Evolutionary conservation across 1,140 invertebrate genomes (phyloP).

Genomic region (Drosophila punjabiensis): DNA sequence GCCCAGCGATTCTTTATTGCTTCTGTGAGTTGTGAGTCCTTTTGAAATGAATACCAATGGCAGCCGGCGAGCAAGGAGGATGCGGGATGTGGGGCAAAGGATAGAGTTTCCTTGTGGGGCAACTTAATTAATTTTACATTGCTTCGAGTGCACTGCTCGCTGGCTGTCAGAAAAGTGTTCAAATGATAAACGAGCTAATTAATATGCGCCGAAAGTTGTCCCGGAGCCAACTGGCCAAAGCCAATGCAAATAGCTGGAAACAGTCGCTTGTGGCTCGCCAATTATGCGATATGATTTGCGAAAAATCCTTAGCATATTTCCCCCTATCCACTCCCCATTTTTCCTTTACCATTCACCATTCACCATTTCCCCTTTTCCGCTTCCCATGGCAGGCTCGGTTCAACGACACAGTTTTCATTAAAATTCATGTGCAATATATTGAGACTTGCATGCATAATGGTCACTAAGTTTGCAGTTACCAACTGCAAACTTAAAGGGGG

Average conservation of each 20-base stretch:
- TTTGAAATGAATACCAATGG: constrained; percentile 55
- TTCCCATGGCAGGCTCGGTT: constrained; percentile 38
- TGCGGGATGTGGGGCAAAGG: not conserved
- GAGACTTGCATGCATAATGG: constrained; percentile 82
- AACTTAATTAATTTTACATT: constrained; percentile 83
- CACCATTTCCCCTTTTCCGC: not conserved
- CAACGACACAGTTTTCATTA: constrained; percentile 76
- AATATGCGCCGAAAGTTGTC: constrained; percentile 71
- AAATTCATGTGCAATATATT: constrained; percentile 84
- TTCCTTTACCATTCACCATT: not conserved
- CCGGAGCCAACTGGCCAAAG: constrained; percentile 9
- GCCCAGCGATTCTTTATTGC: constrained; percentile 35
- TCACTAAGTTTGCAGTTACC: constrained; percentile 74
- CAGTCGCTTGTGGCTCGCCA: constrained; percentile 54
- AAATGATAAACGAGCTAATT: constrained; percentile 82
- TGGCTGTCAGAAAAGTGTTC: constrained; percentile 76
- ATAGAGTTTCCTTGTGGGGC: constrained; percentile 65
- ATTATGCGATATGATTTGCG: constrained; percentile 75
- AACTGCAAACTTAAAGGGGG: constrained; percentile 43
- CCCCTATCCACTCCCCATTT: not conserved
- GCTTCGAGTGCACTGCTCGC: constrained; percentile 52
- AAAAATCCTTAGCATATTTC: constrained; percentile 48
- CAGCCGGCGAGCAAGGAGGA: not conserved
- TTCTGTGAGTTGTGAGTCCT: constrained; percentile 3
- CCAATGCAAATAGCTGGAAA: constrained; percentile 51